These are phyloP conservation scores for Elysia crispata DNA, from an alignment of 2,888 invertebrate species.

Conservation along the genomic window DNA sequence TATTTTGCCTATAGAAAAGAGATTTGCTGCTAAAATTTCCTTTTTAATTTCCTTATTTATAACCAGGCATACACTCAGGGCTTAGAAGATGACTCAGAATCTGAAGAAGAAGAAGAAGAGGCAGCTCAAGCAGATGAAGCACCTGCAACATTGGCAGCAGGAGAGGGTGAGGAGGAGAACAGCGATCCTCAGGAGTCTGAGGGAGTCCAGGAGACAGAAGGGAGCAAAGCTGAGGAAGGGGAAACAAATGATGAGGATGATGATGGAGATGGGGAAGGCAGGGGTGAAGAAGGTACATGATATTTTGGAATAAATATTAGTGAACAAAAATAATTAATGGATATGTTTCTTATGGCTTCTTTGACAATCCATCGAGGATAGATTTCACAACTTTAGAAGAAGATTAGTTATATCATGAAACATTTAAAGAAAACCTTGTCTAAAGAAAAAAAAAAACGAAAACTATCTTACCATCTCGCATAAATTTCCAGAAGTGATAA, in stretches of 20 bases:
- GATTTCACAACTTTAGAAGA: too few relatives aligned
- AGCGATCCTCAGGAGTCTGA: conserved; percentile 36
- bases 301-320: neutral
- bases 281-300: conserved; percentile 21
- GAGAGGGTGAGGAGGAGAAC: conserved; percentile 44
- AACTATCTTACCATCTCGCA: too few relatives aligned
- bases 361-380: too few relatives aligned
- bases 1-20: too few relatives aligned
- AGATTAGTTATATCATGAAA: too few relatives aligned
- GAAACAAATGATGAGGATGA: conserved; percentile 51
- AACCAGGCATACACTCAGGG: conserved; percentile 61
- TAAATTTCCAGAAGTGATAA: too few relatives aligned
- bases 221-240: conserved; percentile 29
- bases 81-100: conserved; percentile 66
- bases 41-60: neutral
- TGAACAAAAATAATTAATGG: too few relatives aligned
- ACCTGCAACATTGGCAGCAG: conserved; percentile 47
- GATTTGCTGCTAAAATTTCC: too few relatives aligned
- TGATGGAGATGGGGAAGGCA: conserved; percentile 53
- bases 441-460: too few relatives aligned
- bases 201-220: conserved; percentile 17
- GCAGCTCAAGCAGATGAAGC: conserved; percentile 53
- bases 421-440: too few relatives aligned
- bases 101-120: conserved; percentile 57
- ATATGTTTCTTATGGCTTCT: too few relatives aligned